Evolutionary conservation across 2,113 vertebrate genomes (phyloP), one percentile per base, ranked within the genome.

Genomic region (Vanacampus margaritifer): DNA sequence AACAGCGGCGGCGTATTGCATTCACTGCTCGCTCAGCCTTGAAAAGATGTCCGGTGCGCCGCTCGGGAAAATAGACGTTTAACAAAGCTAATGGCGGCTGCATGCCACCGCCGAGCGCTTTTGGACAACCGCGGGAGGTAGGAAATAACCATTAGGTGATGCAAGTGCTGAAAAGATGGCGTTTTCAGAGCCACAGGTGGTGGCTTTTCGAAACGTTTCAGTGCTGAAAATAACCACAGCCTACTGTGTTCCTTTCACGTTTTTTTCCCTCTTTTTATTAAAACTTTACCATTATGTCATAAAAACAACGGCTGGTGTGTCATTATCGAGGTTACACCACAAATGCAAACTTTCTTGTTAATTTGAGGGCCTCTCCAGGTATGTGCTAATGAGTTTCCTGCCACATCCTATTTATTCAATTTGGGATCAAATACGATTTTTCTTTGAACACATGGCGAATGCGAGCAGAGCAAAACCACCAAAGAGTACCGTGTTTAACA

Each of bases 21-120:
- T 79, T 70, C 69, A 64, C 75, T 73, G 73, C 74, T 78, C 39
- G 48, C 24, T 26, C 61, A 74, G 67, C 73, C 72, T 69, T 74
- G 66, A 77, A n/a, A 75, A 79, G 65, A 32, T 57, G 65, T 35
- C 24, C 32, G 19, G 8, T 1, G 19, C 21, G n/a, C 2, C 7
- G 21, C 21, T n/a, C 3, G 21, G 21, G 24, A 50, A 24, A n/a
- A 60, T 53, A 26, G 35, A 21, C 43, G n/a, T 51, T 5, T n/a
- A 36, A 53, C 9, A 8, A 24, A 24, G 23, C 23, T 53, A 53
- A 53, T 24, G 51, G 23, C 48, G 21, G 21, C 6, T 21, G 56
- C 24, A 32, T 21, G 23, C 17, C 21, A 28, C 17, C 17, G 53
- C 53, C n/a, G n/a, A 5, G 53, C n/a, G 23, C 53, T 58, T 28